Base-by-base conservation (phyloP, 1,140 invertebrate species). In the Tribolium madens region DNA sequence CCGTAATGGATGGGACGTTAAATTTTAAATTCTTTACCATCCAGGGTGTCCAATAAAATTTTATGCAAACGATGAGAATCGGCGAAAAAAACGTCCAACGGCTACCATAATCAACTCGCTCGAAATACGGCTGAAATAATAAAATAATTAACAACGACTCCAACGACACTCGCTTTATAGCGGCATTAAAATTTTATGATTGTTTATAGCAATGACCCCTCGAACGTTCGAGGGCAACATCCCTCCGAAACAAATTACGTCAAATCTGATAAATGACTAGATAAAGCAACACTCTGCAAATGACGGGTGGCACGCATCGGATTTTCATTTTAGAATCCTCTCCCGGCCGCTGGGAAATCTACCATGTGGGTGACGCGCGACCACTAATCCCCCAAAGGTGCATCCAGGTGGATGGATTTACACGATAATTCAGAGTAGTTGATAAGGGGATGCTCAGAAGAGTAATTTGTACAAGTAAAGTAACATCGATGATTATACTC, bases 11-110 rank as follows among this genome's bases (percentile, higher is more conserved):
- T 73, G 46, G 71, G 50, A 47, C 47, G 47, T 71, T 33, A 71
- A 71, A 52, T 71, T 71, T 71, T 47, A 47, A 71, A 71, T 48
- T 71, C 42, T 36, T 53, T 64, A 64, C 57, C 57, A 71, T 64
- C 69, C 42, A n/a, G 69, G 69, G 69, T 52, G 69, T 31, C 69
- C 69, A 47, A 64, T 64, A 64, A 64, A 64, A 33, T 64, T 31
- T 64, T 33, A 33, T 33, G 57, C 57, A 33, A 64, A 33, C 57
- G 14, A 26, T 64, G 57, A 26, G 57, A 64, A 64, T 57, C 14
- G 26, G 17, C 10, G 17, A 57, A 57, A 57, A 21, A 57, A 57
- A 17, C 52, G 6, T 57, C 10, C 52, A 42, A 42, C 36, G n/a
- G 36, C 36, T 42, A 42, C 36, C 36, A 42, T 42, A 42, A 42